These are phyloP conservation scores for Orchesella cincta DNA, from an alignment of 1,140 invertebrate genomes.

Conservation along the genomic window DNA sequence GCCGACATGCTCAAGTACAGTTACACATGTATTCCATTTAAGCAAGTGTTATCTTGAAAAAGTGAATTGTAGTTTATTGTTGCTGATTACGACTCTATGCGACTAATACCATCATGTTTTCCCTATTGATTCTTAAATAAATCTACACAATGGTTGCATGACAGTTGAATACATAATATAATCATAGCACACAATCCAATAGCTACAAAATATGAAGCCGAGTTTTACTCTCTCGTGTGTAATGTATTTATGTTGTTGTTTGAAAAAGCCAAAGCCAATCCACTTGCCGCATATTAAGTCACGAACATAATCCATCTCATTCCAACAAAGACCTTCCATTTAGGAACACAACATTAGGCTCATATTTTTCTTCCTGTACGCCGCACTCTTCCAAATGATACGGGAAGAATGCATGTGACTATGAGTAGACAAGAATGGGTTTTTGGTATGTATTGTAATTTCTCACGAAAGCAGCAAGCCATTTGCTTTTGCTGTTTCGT, in stretches of 20 bases:
- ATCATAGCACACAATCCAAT: no score
- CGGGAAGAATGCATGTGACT: constrained; percentile 28
- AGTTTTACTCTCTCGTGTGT: background rate
- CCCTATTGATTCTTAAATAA: background rate
- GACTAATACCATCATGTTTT: constrained; percentile 14
- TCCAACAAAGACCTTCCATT: constrained; percentile 12
- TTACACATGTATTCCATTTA: background rate
- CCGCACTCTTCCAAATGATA: constrained; percentile 22
- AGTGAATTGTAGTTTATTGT: background rate
- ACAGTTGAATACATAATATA: no score
- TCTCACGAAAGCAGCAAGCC: constrained; percentile 34
- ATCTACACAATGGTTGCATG: background rate
- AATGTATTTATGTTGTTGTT: constrained; percentile 4
- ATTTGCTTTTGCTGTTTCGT: background rate
- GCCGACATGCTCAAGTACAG: background rate
- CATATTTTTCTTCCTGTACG: background rate
- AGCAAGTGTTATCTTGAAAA: background rate
- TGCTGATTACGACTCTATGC: constrained; percentile 15
- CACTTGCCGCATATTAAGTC: constrained; percentile 41
- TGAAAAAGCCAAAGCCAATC: constrained; percentile 1
- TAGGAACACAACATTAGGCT: background rate
- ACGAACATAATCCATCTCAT: constrained; percentile 45
- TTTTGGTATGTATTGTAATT: constrained; percentile 37
- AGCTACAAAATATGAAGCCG: constrained; percentile 3
- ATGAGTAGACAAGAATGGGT: background rate